Percentiles rank a stretch among this genome's conserved stretches.
Evolutionary conservation across 2,888 invertebrate genomes (phyloP).

Genomic region (Oeneis ivallda): DNA sequence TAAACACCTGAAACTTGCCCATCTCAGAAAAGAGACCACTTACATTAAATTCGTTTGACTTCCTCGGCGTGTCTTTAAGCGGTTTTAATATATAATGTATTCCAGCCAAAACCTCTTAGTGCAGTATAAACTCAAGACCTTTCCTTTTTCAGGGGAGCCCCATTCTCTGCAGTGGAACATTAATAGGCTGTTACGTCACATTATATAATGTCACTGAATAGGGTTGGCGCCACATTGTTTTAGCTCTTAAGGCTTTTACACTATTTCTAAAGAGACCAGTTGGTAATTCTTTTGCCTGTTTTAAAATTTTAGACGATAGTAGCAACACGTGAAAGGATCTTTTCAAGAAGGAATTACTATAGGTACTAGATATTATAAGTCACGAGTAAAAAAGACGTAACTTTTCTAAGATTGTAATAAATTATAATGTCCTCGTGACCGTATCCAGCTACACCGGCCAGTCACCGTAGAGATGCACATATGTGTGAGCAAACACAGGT

Average conservation of each 20-base stretch:
- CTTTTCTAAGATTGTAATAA: too few relatives aligned
- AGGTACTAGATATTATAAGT: too few relatives aligned
- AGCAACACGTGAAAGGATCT: neutral
- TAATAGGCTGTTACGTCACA: conserved; percentile 27
- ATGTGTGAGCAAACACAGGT: too few relatives aligned
- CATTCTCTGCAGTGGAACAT: conserved; percentile 20
- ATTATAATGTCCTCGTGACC: too few relatives aligned
- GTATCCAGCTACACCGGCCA: too few relatives aligned
- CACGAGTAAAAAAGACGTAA: neutral
- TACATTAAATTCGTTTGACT: conserved; percentile 1
- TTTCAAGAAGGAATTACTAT: neutral
- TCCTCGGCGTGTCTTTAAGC: neutral
- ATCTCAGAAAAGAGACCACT: neutral
- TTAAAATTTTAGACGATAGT: conserved; percentile 4
- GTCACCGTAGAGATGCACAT: too few relatives aligned
- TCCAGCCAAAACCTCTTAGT: conserved; percentile 20
- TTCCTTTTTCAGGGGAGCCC: conserved; percentile 20
- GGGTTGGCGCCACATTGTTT: conserved; percentile 21
- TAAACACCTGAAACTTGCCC: neutral
- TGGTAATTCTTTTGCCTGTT: conserved; percentile 1
- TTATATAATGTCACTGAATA: conserved; percentile 23
- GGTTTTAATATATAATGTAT: conserved; percentile 20
- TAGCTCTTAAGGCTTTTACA: conserved; percentile 16
- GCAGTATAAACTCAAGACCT: conserved; percentile 19
- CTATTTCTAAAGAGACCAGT: conserved; percentile 8